Conservation (phyloP, 2,797 vertebrate species). For the Dendrocincla fuliginosa region DNA sequence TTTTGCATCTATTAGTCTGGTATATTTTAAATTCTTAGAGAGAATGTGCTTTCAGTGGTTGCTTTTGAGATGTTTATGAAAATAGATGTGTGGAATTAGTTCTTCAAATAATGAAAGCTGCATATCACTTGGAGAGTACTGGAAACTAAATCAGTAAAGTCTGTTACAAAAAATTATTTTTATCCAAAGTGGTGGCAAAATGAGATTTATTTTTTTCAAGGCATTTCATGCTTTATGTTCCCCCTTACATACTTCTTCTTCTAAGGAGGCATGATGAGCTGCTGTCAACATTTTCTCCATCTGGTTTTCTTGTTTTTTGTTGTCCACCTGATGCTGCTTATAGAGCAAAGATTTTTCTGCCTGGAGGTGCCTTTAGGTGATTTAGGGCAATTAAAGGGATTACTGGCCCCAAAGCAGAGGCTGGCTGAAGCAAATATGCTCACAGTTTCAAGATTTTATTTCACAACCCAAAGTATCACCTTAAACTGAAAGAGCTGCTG, state of each 20-base stretch:
- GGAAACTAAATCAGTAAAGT: neutral
- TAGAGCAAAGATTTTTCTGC: neutral
- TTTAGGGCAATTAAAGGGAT: neutral
- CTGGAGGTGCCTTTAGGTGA: neutral
- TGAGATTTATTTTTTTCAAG: neutral
- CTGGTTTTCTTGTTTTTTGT: neutral
- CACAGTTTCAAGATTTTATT: neutral
- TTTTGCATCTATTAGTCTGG: neutral
- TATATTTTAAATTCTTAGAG: neutral
- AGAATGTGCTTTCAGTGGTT: neutral
- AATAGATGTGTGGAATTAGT: neutral
- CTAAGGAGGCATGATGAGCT: neutral
- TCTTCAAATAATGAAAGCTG: neutral
- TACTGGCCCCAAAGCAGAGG: neutral
- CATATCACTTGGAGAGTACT: neutral
- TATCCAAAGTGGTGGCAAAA: neutral
- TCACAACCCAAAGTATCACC: neutral
- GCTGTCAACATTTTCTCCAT: neutral
- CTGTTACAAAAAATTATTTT: neutral
- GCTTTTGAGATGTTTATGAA: neutral
- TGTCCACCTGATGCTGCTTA: neutral
- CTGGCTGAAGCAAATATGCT: neutral
- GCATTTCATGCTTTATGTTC: neutral
- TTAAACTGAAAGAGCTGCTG: neutral
- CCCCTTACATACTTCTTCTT: neutral